Conservation (phyloP, 2,888 invertebrate species). For the Platynereis dumerilii region DNA sequence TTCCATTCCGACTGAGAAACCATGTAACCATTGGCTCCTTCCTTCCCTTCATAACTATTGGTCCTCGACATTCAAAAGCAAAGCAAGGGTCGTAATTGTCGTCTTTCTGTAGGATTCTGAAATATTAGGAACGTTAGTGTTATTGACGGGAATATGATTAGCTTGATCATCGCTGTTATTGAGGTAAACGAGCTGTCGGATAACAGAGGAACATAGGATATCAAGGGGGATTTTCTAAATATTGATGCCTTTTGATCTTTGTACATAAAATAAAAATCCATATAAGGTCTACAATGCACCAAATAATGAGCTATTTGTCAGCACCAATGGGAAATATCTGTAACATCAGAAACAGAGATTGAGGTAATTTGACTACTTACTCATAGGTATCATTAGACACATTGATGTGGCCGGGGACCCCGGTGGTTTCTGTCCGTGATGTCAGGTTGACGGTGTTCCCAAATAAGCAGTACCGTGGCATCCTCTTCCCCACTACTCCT, state of each 20-base stretch:
- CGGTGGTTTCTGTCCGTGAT: slow-evolving; percentile 91
- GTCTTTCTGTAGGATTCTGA: slow-evolving; percentile 72
- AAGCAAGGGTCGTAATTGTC: slow-evolving; percentile 87
- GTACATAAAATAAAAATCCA: neutral
- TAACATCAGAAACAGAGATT: too few relatives aligned
- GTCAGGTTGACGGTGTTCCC: slow-evolving; percentile 94
- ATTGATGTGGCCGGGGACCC: slow-evolving; percentile 85
- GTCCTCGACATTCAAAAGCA: slow-evolving; percentile 83
- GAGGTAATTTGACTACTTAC: too few relatives aligned
- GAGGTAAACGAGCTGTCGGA: too few relatives aligned
- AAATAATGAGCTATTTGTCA: neutral
- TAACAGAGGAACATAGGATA: too few relatives aligned
- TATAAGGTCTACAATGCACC: neutral
- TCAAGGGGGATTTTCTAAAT: neutral
- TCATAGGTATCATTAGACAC: slow-evolving; percentile 90
- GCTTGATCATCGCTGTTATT: too few relatives aligned
- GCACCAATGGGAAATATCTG: neutral
- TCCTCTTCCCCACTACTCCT: slow-evolving; percentile 85
- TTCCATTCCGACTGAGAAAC: slow-evolving; percentile 69
- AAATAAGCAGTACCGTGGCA: slow-evolving; percentile 69
- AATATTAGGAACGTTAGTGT: too few relatives aligned
- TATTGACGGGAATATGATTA: too few relatives aligned
- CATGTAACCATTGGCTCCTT: slow-evolving; percentile 93
- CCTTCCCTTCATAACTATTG: slow-evolving; percentile 91
- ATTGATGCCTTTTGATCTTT: neutral